Evolutionary conservation across 1,140 invertebrate genomes (phyloP).

Genomic region (Drosophila mayri): DNA sequence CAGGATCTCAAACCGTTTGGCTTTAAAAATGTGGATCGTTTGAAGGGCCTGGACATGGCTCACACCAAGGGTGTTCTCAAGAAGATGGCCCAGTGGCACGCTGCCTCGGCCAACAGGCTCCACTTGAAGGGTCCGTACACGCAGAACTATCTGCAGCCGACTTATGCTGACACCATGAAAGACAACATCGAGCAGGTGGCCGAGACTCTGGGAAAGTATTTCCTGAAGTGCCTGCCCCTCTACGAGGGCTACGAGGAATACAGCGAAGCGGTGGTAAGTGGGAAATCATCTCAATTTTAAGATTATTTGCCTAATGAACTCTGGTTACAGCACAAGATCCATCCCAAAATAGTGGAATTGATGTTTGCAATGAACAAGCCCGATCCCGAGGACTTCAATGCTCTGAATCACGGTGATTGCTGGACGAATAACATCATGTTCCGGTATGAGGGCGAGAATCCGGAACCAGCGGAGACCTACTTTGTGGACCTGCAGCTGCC

Average conservation of each 20-base stretch:
- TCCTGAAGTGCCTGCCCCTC: slow-evolving; percentile 35
- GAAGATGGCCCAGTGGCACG: slow-evolving; percentile 87
- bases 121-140: slow-evolving; percentile 45
- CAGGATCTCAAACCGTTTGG: slow-evolving; percentile 86
- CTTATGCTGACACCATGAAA: slow-evolving; percentile 39
- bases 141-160: slow-evolving; percentile 43
- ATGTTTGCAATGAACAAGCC: slow-evolving; percentile 49
- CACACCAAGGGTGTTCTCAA: slow-evolving; percentile 85
- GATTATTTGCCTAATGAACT: neutral
- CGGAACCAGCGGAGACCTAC: slow-evolving; percentile 48
- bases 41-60: slow-evolving; percentile 85
- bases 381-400: slow-evolving; percentile 86
- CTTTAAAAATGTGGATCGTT: slow-evolving; percentile 86
- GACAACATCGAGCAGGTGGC: slow-evolving; percentile 37
- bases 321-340: slow-evolving; percentile 43
- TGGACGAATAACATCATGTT: slow-evolving; percentile 85
- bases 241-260: slow-evolving; percentile 48
- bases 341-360: slow-evolving; percentile 40
- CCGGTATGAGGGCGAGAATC: slow-evolving; percentile 54
- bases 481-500: slow-evolving; percentile 84
- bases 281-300: neutral
- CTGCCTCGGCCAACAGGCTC: slow-evolving; percentile 67
- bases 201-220: slow-evolving; percentile 39
- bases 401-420: slow-evolving; percentile 88
- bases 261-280: slow-evolving; percentile 46